Evolutionary conservation across 2,888 invertebrate species (phyloP), one percentile per base, ranked within the genome.

Genomic region (Tachina grossa): DNA sequence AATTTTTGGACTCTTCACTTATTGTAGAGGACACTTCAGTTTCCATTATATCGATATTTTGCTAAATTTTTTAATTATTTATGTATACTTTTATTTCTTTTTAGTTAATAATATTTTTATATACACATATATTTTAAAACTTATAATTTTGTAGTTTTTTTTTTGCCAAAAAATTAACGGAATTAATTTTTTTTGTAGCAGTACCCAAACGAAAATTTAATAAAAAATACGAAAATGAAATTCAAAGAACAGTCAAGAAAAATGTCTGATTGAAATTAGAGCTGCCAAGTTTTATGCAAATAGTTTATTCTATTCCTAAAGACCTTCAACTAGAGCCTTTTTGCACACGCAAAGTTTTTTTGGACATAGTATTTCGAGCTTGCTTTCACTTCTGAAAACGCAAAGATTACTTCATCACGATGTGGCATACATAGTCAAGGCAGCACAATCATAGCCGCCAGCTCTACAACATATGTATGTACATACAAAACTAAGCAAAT

Each of bases 121-220:
- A 39, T 31, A 65, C 45, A 71, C 51, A 19, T 14, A 57, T 66
- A 31, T 53, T 81, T 75, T 57, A 61, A 45, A 14, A 45, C 68
- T 74, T 49, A 3, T 39, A 74, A 65, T 59, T 75, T 75, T 74
- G 31, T 51, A 11, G n/a, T n/a, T n/a, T 47, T 76, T 81, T 75
- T 16, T 75, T 85, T 66, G 68, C 82, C 74, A 85, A 86, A 80
- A 79, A 82, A 77, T 82, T 87, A 88, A 88, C 87, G 87, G 87
- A 87, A 87, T 83, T 82, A 87, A 87, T 71, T 87, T 87, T 63
- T 78, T 84, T 41, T 74, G 59, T 55, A 59, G 65, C 74, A 75
- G 55, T 76, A 77, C 71, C 72, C 78, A 87, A 87, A 83, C 65
- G 75, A 83, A 80, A 86, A 87, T 87, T 71, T 69, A 83, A 82